A percentile compares a stretch with the other conserved stretches of the same genome.
These are phyloP conservation scores for Tanytarsus gracilentus DNA, from an alignment of 2,888 invertebrate genomes.

Conservation along the genomic window DNA sequence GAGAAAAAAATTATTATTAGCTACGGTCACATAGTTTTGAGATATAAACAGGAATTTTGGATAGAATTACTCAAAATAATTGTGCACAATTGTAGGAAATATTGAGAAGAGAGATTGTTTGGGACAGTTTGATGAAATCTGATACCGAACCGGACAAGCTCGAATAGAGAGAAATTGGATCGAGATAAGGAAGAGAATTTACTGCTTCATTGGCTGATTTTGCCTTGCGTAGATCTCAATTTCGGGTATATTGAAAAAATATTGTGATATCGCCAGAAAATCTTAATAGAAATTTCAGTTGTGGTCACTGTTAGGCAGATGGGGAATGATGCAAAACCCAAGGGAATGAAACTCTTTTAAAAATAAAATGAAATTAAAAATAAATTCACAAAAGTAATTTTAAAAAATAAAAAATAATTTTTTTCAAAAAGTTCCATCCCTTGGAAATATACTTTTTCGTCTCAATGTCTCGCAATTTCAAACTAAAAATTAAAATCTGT, in stretches of 20 bases:
- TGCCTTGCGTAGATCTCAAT: neutral
- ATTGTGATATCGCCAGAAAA: neutral
- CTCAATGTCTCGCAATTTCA: no score
- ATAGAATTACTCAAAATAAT: constrained; percentile 4
- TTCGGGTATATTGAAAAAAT: no score
- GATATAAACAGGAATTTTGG: neutral
- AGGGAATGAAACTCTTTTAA: no score
- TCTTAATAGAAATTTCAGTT: neutral
- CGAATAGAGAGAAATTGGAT: neutral
- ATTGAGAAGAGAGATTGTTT: neutral
- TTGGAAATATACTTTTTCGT: no score
- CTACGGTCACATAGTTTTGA: neutral
- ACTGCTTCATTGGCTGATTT: neutral
- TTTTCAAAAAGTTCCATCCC: no score
- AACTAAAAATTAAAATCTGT: neutral
- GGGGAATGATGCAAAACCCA: no score
- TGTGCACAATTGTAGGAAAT: neutral
- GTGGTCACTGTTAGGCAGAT: neutral
- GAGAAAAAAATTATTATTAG: constrained; percentile 15
- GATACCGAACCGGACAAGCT: neutral
- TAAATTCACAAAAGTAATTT: no score
- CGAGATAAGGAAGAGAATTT: neutral
- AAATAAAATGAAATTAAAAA: no score
- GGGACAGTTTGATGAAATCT: neutral
- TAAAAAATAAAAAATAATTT: no score